Percentiles rank a stretch among this genome's conserved stretches.
Conservation (phyloP, 2,888 invertebrate genomes). For the Drosophila neonasuta region DNA sequence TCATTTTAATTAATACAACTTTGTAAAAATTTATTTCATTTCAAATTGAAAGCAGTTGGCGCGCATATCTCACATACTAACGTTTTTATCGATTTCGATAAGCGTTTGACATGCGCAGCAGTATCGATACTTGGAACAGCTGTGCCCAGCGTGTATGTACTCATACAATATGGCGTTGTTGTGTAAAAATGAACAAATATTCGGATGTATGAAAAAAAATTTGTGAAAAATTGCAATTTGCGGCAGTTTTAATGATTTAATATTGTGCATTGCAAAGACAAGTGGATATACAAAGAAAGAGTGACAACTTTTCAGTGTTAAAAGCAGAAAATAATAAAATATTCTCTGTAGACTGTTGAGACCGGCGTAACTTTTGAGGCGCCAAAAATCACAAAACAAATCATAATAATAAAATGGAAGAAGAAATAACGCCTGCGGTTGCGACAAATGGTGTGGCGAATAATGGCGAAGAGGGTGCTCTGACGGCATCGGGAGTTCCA, state of each 20-base stretch:
- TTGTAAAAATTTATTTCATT: slow-evolving; percentile 6
- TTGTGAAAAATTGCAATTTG: slow-evolving; percentile 10
- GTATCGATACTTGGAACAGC: slow-evolving; percentile 61
- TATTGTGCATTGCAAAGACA: not conserved
- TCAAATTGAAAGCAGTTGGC: slow-evolving; percentile 33
- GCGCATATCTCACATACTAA: slow-evolving; percentile 15
- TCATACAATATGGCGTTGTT: slow-evolving; percentile 70
- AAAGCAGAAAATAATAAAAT: slow-evolving; percentile 2
- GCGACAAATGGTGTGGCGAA: slow-evolving; percentile 49
- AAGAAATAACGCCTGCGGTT: slow-evolving; percentile 46
- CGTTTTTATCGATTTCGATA: slow-evolving; percentile 18
- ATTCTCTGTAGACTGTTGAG: slow-evolving; percentile 12
- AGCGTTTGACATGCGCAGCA: slow-evolving; percentile 57
- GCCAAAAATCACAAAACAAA: slow-evolving; percentile 44
- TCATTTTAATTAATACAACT: not conserved
- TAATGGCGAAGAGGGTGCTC: slow-evolving; percentile 14
- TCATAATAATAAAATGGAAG: slow-evolving; percentile 45
- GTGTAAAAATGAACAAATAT: slow-evolving; percentile 41
- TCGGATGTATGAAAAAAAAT: slow-evolving; percentile 20
- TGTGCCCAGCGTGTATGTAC: slow-evolving; percentile 60
- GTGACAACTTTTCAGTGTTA: slow-evolving; percentile 2
- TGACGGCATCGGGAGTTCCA: not conserved
- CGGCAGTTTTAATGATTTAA: not conserved
- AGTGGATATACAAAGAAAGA: not conserved
- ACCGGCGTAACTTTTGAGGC: slow-evolving; percentile 44